Evolutionary conservation across 2,888 invertebrate species (phyloP).

Genomic region (Tenodera sinensis): DNA sequence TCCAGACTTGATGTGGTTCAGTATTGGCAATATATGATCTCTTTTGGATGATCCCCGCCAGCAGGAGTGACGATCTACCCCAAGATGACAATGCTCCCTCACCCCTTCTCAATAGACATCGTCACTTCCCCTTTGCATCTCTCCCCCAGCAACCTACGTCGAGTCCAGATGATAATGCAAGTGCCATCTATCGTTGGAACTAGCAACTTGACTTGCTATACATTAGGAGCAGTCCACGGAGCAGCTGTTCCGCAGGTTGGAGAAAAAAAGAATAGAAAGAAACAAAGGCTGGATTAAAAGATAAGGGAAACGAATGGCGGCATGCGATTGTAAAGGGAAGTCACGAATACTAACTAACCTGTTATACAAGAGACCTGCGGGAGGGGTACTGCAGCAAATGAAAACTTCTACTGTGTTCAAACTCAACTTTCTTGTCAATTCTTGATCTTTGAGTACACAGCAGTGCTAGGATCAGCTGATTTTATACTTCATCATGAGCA

Average conservation of each 20-base stretch:
- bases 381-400: not conserved
- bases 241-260: not conserved
- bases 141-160: not conserved
- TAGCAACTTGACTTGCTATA: not conserved
- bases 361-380: not conserved
- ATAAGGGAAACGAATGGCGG: not conserved
- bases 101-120: not conserved
- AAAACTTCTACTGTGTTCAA: not conserved
- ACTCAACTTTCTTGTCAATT: not conserved
- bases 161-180: slow-evolving; percentile 6
- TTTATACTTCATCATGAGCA: too few relatives aligned
- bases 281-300: not conserved
- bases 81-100: not conserved
- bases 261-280: not conserved
- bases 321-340: not conserved
- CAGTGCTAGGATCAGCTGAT: not conserved
- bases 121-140: not conserved
- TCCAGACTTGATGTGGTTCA: not conserved
- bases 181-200: slow-evolving; percentile 22
- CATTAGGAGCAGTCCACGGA: not conserved
- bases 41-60: not conserved
- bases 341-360: not conserved
- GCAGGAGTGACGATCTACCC: not conserved
- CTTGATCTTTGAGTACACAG: not conserved
- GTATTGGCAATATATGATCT: not conserved